Base-by-base conservation (phyloP, 2,113 vertebrate genomes). In the Enhydra lutris region DNA sequence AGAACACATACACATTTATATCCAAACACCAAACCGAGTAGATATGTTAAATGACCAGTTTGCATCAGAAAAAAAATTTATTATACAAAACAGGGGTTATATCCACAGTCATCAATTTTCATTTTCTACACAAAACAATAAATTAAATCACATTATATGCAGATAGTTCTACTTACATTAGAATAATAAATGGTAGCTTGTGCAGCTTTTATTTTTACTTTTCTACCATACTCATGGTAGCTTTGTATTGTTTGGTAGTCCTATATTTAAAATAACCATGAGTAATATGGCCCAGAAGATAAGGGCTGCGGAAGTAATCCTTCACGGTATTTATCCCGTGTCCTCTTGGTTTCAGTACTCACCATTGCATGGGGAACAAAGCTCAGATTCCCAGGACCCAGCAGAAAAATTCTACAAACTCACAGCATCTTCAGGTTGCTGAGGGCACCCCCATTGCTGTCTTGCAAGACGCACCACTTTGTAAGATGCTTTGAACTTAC, bases 81-180 rank as follows among this genome's bases (percentile, higher is more conserved):
- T 98, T 98, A 99, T 97, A 99, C 98, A 99, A 98, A 99, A 98
- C 96, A 98, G 97, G 97, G 98, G 98, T 98, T 99, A 99, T 98
- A 99, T 98, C 99, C 99, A 99, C 98, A 99, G 98, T 99, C 98
- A 98, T 97, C 97, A 99, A 98, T 99, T 98, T 18, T 23, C 96
- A 94, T 98, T 98, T 98, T 99, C 99, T 99, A 99, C 98, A 99
- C 98, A 99, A 99, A 98, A 98, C 96, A 99, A 99, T 99, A 99
- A 99, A 99, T 99, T 99, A 99, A 99, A 99, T 99, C 98, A 99
- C 99, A 99, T 99, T 99, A 99, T 99, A 99, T 99, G 99, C 99
- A 99, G 98, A 99, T 98, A 99, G 98, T 99, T 99, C 98, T 99
- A 99, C 99, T 99, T 99, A 99, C 98, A 99, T 99, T 98, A 99